Evolutionary conservation across 1,140 invertebrate genomes (phyloP).

Genomic region (Glomeris maerens): DNA sequence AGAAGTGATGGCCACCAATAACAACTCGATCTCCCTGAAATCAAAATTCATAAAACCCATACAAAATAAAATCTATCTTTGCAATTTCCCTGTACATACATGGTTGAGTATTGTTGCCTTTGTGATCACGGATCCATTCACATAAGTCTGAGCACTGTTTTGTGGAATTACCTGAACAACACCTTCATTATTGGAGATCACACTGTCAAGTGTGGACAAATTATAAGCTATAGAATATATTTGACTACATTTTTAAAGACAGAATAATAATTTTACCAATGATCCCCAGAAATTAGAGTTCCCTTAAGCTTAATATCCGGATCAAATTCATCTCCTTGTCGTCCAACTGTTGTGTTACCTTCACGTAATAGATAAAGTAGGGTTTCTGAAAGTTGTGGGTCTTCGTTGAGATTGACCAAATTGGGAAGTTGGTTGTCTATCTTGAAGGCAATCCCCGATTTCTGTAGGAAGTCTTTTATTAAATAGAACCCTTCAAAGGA

Average conservation of each 20-base stretch:
- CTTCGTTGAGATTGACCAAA: conserved; percentile 50
- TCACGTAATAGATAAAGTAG: conserved; percentile 45
- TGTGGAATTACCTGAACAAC: conserved; percentile 26
- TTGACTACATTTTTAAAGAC: conserved; percentile 31
- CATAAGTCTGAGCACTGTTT: conserved; percentile 41
- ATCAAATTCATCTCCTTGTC: conserved; percentile 25
- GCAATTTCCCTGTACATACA: conserved; percentile 23
- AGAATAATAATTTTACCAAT: conserved; percentile 39
- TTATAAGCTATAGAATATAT: conserved; percentile 1
- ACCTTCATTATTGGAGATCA: conserved; percentile 24
- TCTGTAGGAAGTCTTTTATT: conserved; percentile 18
- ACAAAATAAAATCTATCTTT: conserved; percentile 10
- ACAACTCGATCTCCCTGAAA: conserved; percentile 44
- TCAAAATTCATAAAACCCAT: conserved; percentile 5
- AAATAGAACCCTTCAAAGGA: not conserved
- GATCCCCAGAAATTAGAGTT: conserved; percentile 44
- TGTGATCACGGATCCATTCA: conserved; percentile 45
- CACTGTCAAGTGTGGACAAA: conserved; percentile 18
- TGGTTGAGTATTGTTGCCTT: conserved; percentile 34
- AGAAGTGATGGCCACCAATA: conserved; percentile 51
- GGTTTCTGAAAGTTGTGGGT: conserved; percentile 52
- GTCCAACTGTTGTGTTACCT: conserved; percentile 31
- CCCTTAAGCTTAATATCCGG: conserved; percentile 46
- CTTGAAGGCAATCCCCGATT: conserved; percentile 28
- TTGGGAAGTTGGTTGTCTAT: conserved; percentile 31